Conservation (phyloP, 2,888 invertebrate genomes). For the Rhabditoides inermis region DNA sequence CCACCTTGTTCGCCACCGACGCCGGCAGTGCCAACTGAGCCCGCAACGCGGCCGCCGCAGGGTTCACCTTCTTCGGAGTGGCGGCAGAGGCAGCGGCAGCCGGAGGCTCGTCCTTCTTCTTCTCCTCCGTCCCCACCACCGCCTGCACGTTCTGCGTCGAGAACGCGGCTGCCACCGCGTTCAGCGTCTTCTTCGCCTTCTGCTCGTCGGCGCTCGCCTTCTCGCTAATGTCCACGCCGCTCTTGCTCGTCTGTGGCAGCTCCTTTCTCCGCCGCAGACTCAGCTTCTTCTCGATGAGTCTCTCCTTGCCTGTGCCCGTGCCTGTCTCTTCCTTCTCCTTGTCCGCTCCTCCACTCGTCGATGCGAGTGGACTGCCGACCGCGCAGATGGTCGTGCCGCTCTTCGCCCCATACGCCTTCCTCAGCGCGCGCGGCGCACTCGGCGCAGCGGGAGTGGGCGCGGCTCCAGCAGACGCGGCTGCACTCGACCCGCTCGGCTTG, state of each 20-base stretch:
- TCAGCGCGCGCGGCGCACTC: slow-evolving; percentile 26
- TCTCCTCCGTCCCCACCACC: background rate
- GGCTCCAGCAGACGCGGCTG: slow-evolving; percentile 9
- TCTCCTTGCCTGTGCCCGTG: slow-evolving; percentile 11
- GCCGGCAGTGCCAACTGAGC: slow-evolving; percentile 45
- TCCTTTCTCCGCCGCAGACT: slow-evolving; percentile 27
- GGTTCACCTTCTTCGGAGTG: slow-evolving; percentile 10
- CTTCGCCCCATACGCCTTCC: slow-evolving; percentile 34
- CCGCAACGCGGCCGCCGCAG: slow-evolving; percentile 24
- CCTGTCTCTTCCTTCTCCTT: slow-evolving; percentile 5
- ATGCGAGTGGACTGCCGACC: slow-evolving; percentile 22
- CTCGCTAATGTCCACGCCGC: slow-evolving; percentile 26
- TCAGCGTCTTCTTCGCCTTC: slow-evolving; percentile 47
- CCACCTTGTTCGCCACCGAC: slow-evolving; percentile 46
- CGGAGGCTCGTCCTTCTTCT: background rate
- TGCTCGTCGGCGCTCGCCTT: slow-evolving; percentile 39
- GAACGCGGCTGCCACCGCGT: slow-evolving; percentile 49
- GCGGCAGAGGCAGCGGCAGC: slow-evolving; percentile 1
- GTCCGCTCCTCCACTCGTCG: slow-evolving; percentile 13
- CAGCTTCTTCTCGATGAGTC: slow-evolving; percentile 35
- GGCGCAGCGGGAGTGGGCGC: slow-evolving; percentile 9
- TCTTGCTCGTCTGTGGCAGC: slow-evolving; percentile 16
- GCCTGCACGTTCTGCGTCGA: slow-evolving; percentile 19
- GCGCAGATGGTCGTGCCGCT: slow-evolving; percentile 36
- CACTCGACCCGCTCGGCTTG: no score